phyloP scores from a whole-genome alignment of 1,140 invertebrate genomes.

The Gonatopus flavifemur region DNA sequence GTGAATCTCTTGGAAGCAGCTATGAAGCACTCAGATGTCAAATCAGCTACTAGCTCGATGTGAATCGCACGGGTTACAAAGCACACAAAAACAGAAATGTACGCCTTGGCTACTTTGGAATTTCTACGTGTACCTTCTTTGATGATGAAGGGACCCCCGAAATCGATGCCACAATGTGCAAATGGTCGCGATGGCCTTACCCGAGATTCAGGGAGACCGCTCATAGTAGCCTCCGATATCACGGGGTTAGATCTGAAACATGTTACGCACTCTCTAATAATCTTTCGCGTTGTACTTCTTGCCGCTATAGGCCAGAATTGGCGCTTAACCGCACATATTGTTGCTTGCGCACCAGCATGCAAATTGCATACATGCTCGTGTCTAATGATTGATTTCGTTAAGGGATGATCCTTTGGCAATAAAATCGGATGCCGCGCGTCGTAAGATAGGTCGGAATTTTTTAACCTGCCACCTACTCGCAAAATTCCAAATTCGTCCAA shows the following conservation, averaged over 20 bases:
- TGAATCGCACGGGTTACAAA: no score
- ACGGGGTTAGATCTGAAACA: not conserved
- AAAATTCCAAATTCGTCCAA: not conserved
- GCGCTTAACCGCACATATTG: slow-evolving; percentile 16
- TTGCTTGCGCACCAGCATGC: slow-evolving; percentile 18
- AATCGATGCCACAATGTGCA: not conserved
- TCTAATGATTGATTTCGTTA: not conserved
- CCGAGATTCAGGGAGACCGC: accelerated
- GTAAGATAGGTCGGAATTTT: not conserved
- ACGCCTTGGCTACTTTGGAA: no score
- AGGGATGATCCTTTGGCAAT: not conserved
- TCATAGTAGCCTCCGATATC: not conserved
- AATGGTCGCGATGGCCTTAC: not conserved
- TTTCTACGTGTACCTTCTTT: slow-evolving; percentile 12
- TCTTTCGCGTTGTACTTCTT: not conserved
- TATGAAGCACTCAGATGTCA: no score
- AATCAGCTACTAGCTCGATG: no score
- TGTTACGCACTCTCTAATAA: not conserved
- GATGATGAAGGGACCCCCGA: slow-evolving; percentile 24
- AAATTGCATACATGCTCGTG: slow-evolving; percentile 10
- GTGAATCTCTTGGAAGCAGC: no score
- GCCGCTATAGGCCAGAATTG: slow-evolving; percentile 27
- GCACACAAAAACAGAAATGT: no score
- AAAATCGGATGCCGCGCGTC: not conserved
- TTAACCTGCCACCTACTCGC: not conserved